Evolutionary conservation across 2,113 vertebrate species (phyloP), one percentile per base, ranked within the genome.

Genomic region (Cinclus cinclus): DNA sequence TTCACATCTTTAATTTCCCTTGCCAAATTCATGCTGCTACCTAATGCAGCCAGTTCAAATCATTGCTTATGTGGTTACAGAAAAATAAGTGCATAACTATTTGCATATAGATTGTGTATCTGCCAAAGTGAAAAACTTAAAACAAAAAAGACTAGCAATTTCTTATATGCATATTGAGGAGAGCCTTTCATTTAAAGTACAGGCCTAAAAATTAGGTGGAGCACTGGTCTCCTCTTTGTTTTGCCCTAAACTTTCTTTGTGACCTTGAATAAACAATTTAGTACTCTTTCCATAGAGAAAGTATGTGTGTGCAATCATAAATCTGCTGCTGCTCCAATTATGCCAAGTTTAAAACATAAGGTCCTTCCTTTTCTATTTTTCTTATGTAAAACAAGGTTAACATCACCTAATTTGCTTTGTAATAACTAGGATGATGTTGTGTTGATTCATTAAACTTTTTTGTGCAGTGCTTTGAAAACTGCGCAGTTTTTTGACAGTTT

Each of bases 21-120:
- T 49, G 79, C 56, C 20, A 64, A 44, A 56, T 67, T 74, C 63
- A 50, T 42, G 47, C 25, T 75, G 58, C 42, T 92, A 20, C 49
- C 39, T 92, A 55, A 87, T 70, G 69, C 14, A 75, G 33, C 74
- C 58, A 70, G 75, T 91, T 95, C 81, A 94, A 89, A 87, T 95
- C 31, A 95, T 52, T 92, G 86, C 71, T 94, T 88, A 94, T 78
- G 83, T 0, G 0, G 63, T 85, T 92, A 82, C 74, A 73, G 68
- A 95, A 94, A 74, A 93, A 91, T 88, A 95, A 96, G 33, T 78
- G 65, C 39, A 8, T 47, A 83, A 85, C 87, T 83, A 94, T 96
- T 96, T 96, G 87, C 95, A 94, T 94, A 94, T 95, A 96, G 80
- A 97, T 95, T 95, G 89, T 94, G 47, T 91, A 90, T 91, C 94